Conservation (phyloP, 2,797 vertebrate genomes). For the Aplochiton taeniatus region DNA sequence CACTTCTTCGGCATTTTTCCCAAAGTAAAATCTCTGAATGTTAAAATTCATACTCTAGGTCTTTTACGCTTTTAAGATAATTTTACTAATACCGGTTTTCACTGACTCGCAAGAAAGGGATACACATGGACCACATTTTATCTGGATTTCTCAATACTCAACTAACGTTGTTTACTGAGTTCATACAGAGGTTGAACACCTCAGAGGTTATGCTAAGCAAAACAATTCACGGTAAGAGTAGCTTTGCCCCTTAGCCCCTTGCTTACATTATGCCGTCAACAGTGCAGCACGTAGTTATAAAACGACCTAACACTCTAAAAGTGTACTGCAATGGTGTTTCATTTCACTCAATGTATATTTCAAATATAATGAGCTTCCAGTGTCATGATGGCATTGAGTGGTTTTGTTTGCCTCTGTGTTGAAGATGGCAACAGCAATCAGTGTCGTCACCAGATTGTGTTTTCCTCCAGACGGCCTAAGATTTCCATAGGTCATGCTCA, state of each 20-base stretch:
- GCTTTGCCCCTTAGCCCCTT: background rate
- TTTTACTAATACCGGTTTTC: too few relatives aligned
- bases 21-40: too few relatives aligned
- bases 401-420: conserved; percentile 59
- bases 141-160: background rate
- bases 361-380: conserved; percentile 70
- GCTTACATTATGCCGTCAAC: conserved; percentile 38
- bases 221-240: too few relatives aligned
- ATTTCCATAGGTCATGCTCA: conserved; percentile 43
- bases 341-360: conserved; percentile 79
- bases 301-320: conserved; percentile 51
- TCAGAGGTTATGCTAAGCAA: background rate
- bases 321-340: conserved; percentile 54
- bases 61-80: too few relatives aligned
- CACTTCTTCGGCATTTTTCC: too few relatives aligned
- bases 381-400: conserved; percentile 57
- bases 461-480: conserved; percentile 32
- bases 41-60: too few relatives aligned
- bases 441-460: conserved; percentile 49
- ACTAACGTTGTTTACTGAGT: background rate
- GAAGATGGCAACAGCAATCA: conserved; percentile 47
- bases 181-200: background rate
- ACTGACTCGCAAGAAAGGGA: too few relatives aligned
- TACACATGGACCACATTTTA: too few relatives aligned
- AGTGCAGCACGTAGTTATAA: conserved; percentile 27